Percentiles rank a stretch among this genome's conserved stretches.
Evolutionary conservation across 2,888 invertebrate species (phyloP).

Genomic region (Mactromeris polynyma): DNA sequence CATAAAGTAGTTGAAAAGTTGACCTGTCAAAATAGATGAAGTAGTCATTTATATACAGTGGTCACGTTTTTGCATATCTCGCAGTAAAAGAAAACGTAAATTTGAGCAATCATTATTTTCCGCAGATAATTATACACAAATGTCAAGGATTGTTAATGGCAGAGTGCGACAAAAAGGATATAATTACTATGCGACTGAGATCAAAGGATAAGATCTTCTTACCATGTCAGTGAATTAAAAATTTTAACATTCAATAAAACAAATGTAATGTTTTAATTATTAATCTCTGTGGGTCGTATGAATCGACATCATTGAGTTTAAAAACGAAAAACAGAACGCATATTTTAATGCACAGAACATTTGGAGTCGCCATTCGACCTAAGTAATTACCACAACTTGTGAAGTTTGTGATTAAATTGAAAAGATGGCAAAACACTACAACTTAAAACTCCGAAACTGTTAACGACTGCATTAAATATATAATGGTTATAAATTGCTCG

Average conservation of each 20-base stretch:
- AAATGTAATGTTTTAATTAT: background rate
- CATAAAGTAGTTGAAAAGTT: constrained; percentile 26
- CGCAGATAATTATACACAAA: background rate
- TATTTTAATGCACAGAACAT: background rate
- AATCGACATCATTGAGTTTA: background rate
- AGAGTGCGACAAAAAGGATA: background rate
- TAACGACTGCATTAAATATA: background rate
- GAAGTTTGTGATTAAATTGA: background rate
- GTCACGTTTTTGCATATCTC: background rate
- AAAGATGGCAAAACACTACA: background rate
- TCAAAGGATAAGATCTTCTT: background rate
- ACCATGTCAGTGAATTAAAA: background rate
- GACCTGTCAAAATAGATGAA: constrained; percentile 20
- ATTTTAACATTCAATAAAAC: background rate
- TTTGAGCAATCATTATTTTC: background rate
- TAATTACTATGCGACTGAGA: background rate
- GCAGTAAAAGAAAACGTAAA: background rate
- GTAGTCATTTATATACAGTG: constrained; percentile 13
- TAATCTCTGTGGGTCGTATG: background rate
- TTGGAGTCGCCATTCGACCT: background rate
- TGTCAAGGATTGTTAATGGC: constrained; percentile 6
- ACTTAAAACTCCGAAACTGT: background rate
- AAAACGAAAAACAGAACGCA: background rate
- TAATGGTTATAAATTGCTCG: background rate
- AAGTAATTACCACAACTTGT: background rate